Percentiles rank a stretch among this genome's conserved stretches.
Evolutionary conservation across 1,140 invertebrate genomes (phyloP).

Genomic region (Dolichoris vasculosae): DNA sequence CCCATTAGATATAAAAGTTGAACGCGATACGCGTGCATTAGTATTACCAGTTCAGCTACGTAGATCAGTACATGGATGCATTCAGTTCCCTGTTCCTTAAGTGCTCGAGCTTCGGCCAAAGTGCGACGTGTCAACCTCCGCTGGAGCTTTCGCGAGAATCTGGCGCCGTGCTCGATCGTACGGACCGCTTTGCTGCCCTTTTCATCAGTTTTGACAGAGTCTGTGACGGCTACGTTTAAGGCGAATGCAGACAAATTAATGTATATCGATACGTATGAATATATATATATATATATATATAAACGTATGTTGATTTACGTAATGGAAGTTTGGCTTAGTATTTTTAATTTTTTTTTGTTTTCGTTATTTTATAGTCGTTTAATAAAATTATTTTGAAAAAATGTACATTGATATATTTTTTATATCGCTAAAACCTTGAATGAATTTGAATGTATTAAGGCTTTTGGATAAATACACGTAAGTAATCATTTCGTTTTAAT

Average conservation of each 20-base stretch:
- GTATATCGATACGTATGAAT: too few species aligned
- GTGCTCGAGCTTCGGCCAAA: slow-evolving; percentile 82
- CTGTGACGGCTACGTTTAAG: slow-evolving; percentile 16
- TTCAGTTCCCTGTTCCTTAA: slow-evolving; percentile 85
- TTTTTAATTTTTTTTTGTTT: too few species aligned
- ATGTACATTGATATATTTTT: too few species aligned
- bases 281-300: background rate
- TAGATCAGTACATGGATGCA: slow-evolving; percentile 84
- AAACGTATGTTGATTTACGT: background rate
- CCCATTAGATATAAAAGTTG: background rate
- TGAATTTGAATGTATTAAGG: background rate
- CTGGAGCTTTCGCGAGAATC: slow-evolving; percentile 81
- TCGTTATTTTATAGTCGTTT: too few species aligned
- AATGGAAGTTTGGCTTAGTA: too few species aligned
- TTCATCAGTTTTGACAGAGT: slow-evolving; percentile 52
- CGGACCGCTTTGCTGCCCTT: slow-evolving; percentile 75
- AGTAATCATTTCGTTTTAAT: background rate
- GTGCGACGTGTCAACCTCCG: slow-evolving; percentile 83
- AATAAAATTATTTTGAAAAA: too few species aligned
- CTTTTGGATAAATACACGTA: background rate
- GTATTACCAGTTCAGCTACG: slow-evolving; percentile 81
- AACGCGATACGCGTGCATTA: background rate
- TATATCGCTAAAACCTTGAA: background rate
- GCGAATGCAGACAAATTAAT: too few species aligned
- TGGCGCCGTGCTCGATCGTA: slow-evolving; percentile 84